Evolutionary conservation across 2,888 invertebrate species (phyloP), one percentile per base, ranked within the genome.

Genomic region (Drosophila borealis): DNA sequence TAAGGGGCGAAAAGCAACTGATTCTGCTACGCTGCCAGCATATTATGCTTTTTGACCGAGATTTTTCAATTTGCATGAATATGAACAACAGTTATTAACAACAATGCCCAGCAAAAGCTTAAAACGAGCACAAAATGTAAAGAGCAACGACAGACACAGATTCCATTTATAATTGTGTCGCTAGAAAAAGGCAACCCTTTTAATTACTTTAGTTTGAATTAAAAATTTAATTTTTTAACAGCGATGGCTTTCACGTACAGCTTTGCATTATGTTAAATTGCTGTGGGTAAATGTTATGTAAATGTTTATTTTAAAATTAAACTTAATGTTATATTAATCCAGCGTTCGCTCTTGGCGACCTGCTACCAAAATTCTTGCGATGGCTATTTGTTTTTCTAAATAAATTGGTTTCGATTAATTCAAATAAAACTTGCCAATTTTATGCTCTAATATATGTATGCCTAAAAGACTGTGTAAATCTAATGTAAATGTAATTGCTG

Each of bases 11-110:
- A 25, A 56, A 34, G 21, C 19, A 21, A 42, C 29, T 42, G 17
- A 10, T 48, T 41, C 41, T 25, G 21, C 29, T 11, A 41, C 49
- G 46, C 74, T 63, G 60, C 63, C 64, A 64, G 65, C 69, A 68
- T 68, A 65, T 69, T 66, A 70, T 81, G 80, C 67, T 78, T 75
- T 75, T 84, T 84, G 85, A 84, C 81, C 78, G 78, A 81, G 72
- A 80, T 78, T 81, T 81, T 61, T 66, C 62, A 69, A 77, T 70
- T 80, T 80, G 54, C 66, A 73, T 73, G 71, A 42, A 73, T 62
- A 68, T 56, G 50, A 54, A 74, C 34, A 61, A 64, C 33, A 41
- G 60, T 68, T 78, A 48, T 65, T 77, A 79, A 62, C 54, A 65
- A 46, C 33, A 76, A 53, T 34, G 33, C 48, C 21, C 41, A 65